Evolutionary conservation across 2,888 invertebrate species (phyloP).

Genomic region (Drosophila kambysellisi): DNA sequence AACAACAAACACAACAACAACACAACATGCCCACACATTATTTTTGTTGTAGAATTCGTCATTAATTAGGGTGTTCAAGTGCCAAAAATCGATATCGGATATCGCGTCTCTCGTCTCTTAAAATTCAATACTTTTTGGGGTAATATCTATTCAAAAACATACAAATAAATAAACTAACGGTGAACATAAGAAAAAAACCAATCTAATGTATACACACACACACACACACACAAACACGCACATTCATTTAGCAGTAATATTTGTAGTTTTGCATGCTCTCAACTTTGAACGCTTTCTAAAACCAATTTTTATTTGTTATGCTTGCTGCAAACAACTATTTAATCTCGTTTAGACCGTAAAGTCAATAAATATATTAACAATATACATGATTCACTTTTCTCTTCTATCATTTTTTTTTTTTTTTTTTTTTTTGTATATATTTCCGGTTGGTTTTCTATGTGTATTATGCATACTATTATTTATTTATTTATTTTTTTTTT

Average conservation of each 20-base stretch:
- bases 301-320: conserved; percentile 23
- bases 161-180: background rate
- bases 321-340: conserved; percentile 30
- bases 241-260: conserved; percentile 23
- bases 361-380: conserved; percentile 20
- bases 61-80: conserved; percentile 33
- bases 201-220: background rate
- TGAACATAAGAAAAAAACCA: background rate
- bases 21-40: background rate
- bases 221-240: background rate
- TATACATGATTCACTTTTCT: background rate
- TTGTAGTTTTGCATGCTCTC: conserved; percentile 50
- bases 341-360: conserved; percentile 12
- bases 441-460: conserved; percentile 26
- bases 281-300: conserved; percentile 33
- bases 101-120: background rate
- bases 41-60: conserved; percentile 12
- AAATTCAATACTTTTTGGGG: conserved; percentile 10
- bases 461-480: conserved; percentile 15
- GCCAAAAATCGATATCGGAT: conserved; percentile 16
- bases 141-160: background rate
- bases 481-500: no score
- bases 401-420: background rate
- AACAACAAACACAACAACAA: background rate
- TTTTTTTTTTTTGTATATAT: conserved; percentile 19